These are phyloP conservation scores for Drosophila affinis DNA, from an alignment of 2,888 invertebrate genomes.

Conservation along the genomic window DNA sequence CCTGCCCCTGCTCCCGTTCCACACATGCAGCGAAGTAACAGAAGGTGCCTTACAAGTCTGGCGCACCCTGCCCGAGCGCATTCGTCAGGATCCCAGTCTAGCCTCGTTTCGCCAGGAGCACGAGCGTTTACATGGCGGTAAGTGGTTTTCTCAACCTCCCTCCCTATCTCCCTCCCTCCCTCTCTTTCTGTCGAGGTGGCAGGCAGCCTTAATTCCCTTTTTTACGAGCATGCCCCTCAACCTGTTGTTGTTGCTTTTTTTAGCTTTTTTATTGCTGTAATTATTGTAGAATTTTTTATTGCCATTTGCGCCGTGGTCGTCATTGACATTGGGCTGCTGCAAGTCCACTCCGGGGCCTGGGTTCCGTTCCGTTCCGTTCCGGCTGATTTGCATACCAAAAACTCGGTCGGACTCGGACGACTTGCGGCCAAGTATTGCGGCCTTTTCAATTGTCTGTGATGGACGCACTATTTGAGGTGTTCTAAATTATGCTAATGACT, in stretches of 20 bases:
- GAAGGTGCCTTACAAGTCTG: conserved; percentile 88
- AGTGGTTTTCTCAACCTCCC: conserved; percentile 50
- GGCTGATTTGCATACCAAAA: conserved; percentile 58
- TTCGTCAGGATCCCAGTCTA: conserved; percentile 88
- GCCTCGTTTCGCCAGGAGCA: conserved; percentile 86
- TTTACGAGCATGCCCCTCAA: conserved; percentile 16
- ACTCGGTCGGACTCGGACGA: conserved; percentile 42
- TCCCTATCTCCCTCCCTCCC: no score
- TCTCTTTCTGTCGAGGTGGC: background rate
- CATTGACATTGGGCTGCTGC: conserved; percentile 70
- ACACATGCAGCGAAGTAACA: conserved; percentile 85
- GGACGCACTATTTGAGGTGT: conserved; percentile 57
- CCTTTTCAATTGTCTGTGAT: conserved; percentile 74
- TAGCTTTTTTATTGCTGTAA: conserved; percentile 70
- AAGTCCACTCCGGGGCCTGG: conserved; percentile 12
- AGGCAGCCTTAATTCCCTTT: conserved; percentile 22
- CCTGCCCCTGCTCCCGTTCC: background rate
- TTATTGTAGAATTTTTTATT: conserved; percentile 76
- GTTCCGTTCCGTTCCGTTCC: conserved; percentile 22
- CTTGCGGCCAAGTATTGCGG: conserved; percentile 38
- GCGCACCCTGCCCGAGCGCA: conserved; percentile 88
- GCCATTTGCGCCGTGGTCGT: conserved; percentile 50
- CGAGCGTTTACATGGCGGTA: conserved; percentile 83
- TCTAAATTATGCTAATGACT: conserved; percentile 60
- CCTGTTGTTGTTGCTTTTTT: conserved; percentile 33